These are phyloP conservation scores for Neelides sp. DNA, from an alignment of 1,140 invertebrate species.

Conservation along the genomic window DNA sequence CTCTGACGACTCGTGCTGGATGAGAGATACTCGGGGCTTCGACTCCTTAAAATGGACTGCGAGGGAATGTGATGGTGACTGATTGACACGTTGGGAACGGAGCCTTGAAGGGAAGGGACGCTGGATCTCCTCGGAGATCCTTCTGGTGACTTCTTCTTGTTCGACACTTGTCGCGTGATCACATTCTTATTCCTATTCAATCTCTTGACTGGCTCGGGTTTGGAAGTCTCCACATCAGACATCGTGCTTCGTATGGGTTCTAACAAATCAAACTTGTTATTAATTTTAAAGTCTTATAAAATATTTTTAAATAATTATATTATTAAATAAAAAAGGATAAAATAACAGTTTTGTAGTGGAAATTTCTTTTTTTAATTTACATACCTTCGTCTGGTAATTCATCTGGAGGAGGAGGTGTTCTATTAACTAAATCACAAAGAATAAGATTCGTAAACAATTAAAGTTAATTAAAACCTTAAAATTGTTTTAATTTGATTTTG, in stretches of 20 bases:
- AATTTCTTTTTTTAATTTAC: neutral
- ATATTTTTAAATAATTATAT: too few species aligned
- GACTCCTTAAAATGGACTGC: conserved; percentile 14
- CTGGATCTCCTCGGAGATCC: conserved; percentile 23
- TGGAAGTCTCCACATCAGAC: conserved; percentile 23
- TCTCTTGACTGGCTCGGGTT: conserved; percentile 12
- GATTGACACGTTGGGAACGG: neutral
- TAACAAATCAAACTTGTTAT: too few species aligned
- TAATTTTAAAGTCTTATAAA: too few species aligned
- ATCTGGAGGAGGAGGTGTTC: conserved; percentile 28
- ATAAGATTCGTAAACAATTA: conserved; percentile 37
- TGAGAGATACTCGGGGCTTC: conserved; percentile 25
- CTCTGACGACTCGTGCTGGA: conserved; percentile 22
- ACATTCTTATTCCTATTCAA: conserved; percentile 18
- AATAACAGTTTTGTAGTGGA: neutral
- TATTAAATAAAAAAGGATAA: too few species aligned
- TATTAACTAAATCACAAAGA: conserved; percentile 24
- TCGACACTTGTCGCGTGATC: neutral
- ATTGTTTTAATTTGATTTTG: too few species aligned
- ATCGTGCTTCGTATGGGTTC: too few species aligned
- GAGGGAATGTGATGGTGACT: neutral
- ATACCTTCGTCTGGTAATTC: conserved; percentile 31
- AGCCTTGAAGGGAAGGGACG: conserved; percentile 14
- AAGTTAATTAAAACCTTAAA: too few species aligned
- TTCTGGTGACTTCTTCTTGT: conserved; percentile 7